These are phyloP conservation scores for Sebastolobus alascanus DNA, from an alignment of 2,797 vertebrate genomes.

Conservation along the genomic window DNA sequence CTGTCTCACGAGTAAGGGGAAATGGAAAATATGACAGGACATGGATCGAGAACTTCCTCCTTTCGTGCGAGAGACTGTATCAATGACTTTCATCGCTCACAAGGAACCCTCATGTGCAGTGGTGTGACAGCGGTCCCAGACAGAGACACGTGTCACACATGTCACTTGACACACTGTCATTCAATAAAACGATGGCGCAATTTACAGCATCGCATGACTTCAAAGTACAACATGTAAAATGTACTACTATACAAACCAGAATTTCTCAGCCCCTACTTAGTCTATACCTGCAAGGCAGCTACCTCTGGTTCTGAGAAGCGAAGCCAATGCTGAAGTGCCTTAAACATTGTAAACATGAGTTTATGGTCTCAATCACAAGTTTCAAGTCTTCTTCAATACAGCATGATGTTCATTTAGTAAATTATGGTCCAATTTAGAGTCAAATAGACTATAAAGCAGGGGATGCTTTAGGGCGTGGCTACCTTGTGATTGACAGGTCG, in stretches of 20 bases:
- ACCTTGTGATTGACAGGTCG: too few relatives aligned
- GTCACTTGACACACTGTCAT: slow-evolving; percentile 51
- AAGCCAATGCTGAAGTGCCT: too few relatives aligned
- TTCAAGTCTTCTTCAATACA: too few relatives aligned
- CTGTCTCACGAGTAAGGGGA: slow-evolving; percentile 39
- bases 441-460: too few relatives aligned
- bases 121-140: slow-evolving; percentile 16
- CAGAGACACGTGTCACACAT: slow-evolving; percentile 9
- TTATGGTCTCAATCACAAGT: too few relatives aligned
- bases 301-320: too few relatives aligned
- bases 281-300: not conserved
- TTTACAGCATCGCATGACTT: slow-evolving; percentile 8
- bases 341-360: too few relatives aligned
- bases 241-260: not conserved
- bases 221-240: not conserved
- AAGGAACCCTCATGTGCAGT: not conserved
- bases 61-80: not conserved
- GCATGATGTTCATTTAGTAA: too few relatives aligned
- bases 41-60: slow-evolving; percentile 43
- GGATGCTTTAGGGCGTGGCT: too few relatives aligned
- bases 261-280: not conserved
- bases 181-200: not conserved
- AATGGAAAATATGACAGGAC: slow-evolving; percentile 35
- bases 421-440: too few relatives aligned
- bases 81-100: slow-evolving; percentile 22